These are phyloP conservation scores for Ardeotis arabs DNA, from an alignment of 2,113 vertebrate species.

Conservation along the genomic window DNA sequence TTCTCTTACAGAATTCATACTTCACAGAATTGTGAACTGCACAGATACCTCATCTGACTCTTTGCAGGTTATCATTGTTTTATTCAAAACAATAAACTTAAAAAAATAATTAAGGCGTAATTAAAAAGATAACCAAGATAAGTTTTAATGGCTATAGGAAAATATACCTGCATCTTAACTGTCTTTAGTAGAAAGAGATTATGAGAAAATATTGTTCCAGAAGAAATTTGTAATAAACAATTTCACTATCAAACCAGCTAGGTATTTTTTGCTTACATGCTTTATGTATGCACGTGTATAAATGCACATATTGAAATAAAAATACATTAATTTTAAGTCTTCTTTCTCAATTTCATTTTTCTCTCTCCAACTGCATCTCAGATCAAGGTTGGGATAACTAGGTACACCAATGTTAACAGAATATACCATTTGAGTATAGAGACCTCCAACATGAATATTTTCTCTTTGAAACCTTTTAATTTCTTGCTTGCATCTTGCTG, in stretches of 20 bases:
- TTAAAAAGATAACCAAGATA: background rate
- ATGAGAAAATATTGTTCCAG: background rate
- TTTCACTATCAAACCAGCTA: background rate
- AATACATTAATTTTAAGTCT: background rate
- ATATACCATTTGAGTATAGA: background rate
- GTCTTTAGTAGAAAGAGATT: background rate
- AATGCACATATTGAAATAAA: background rate
- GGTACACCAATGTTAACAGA: background rate
- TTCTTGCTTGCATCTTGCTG: background rate
- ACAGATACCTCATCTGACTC: background rate
- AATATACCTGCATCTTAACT: background rate
- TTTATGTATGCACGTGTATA: background rate
- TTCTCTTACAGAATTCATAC: background rate
- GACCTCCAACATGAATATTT: background rate
- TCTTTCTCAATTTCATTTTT: background rate
- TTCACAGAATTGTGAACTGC: background rate
- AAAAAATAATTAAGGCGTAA: background rate
- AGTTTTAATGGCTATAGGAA: background rate
- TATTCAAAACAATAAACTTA: background rate
- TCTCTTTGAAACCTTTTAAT: conserved; percentile 5
- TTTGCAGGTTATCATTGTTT: background rate
- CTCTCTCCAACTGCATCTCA: background rate
- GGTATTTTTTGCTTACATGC: background rate
- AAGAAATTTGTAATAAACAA: background rate
- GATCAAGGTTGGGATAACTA: background rate